Conservation (phyloP, 2,113 vertebrate species). For the Melanotaenia duboulayi region DNA sequence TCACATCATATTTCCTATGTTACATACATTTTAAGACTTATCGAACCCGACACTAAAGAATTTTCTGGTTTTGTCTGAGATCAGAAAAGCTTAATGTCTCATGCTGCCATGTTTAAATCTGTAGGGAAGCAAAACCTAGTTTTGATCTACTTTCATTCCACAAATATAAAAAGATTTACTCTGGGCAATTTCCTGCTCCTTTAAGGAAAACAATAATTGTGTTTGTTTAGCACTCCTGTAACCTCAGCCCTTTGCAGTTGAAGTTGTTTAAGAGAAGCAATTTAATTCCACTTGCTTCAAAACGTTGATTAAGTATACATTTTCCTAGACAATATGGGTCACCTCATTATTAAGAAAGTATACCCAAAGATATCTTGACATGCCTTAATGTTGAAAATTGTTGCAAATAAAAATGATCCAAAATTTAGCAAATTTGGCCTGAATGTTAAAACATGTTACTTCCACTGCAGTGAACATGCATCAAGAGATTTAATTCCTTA, state of each 20-base stretch:
- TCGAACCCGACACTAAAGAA: not conserved
- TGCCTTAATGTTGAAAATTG: not conserved
- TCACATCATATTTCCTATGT: not conserved
- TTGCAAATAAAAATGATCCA: no score
- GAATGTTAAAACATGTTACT: no score
- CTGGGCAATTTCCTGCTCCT: slow-evolving; percentile 57
- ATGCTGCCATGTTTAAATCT: slow-evolving; percentile 39
- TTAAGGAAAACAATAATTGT: slow-evolving; percentile 51
- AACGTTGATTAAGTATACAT: not conserved
- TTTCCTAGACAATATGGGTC: slow-evolving; percentile 1
- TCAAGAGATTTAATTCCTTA: no score
- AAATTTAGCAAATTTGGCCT: not conserved
- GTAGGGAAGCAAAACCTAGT: slow-evolving; percentile 17
- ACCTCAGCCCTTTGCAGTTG: slow-evolving; percentile 46
- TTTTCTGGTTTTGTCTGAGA: slow-evolving; percentile 9
- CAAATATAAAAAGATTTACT: slow-evolving; percentile 52
- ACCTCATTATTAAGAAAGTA: slow-evolving; percentile 1
- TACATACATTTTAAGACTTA: not conserved
- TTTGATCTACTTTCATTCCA: slow-evolving; percentile 47
- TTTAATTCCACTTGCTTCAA: not conserved
- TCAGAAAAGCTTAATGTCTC: slow-evolving; percentile 42
- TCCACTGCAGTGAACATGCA: no score
- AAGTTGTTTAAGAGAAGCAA: slow-evolving; percentile 32
- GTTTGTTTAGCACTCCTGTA: slow-evolving; percentile 59
- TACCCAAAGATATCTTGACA: not conserved